Evolutionary conservation across 2,113 vertebrate species (phyloP), one percentile per base, ranked within the genome.

Genomic region (Poicephalus gulielmi): DNA sequence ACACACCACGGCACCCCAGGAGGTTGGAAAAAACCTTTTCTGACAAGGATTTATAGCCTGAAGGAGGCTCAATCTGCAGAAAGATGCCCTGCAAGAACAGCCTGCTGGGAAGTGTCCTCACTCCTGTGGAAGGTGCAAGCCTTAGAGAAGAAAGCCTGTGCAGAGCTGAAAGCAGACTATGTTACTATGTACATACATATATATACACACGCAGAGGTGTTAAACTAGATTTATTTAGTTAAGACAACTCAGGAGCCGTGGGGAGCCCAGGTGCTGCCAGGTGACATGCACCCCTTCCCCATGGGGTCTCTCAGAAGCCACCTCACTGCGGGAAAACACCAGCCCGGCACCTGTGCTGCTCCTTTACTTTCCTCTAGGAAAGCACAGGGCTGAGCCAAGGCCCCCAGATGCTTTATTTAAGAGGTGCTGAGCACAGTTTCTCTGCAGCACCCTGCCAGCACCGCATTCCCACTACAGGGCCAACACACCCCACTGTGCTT

Each of bases 61-160:
- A 73, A 46, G 15, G 17, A 37, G 20, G 70, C 46, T 44, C 13
- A 49, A 35, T 59, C 24, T 13, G 0, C 24, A 19, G 60, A 6
- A 3, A 0, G 7, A 10, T 0, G 1, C 1, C 0, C 37, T 28
- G 4, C 1, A 1, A 49, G 3, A 20, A 41, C n/a, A 27, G 47
- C 19, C 11, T 31, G 23, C 17, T 0, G 0, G 25, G 30, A 74
- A 10, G 1, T 0, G 0, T 18, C 24, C n/a, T 39, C 1, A 0
- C 17, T 33, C 31, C 17, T 2, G 22, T 59, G 33, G n/a, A 59
- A 59, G 57, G 57, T 35, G 33, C 57, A 59, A n/a, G 57, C 33
- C 33, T 23, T 59, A 59, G 57, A 59, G 33, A n/a, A 59, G 57
- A n/a, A 23, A 59, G 33, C 10, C 20, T n/a, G 57, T 15, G 20